Evolutionary conservation across 2,888 invertebrate genomes (phyloP), one percentile per base, ranked within the genome.

Genomic region (Drosophila melanosoma): DNA sequence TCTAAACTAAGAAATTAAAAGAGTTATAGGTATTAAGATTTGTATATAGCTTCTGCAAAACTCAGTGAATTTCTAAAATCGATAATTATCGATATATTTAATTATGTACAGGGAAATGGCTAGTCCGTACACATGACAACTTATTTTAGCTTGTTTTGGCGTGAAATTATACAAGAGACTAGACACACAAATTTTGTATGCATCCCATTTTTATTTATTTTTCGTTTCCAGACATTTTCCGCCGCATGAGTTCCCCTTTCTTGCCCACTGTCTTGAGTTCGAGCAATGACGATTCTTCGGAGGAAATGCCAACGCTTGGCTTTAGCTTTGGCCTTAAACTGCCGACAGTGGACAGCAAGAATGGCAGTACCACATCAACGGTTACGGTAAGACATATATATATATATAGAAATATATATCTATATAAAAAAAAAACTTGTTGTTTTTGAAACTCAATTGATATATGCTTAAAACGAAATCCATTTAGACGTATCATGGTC

Each of bases 401-500:
- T 8, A 45, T 3, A 12, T 12, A 20, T 42, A 40, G 1, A 35
- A 1, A 33, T 11, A 33, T 11, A 26, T 26, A 26, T 3, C 3
- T 26, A 26, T 4, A 26, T 26, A 26, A 42, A 20, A 32, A 23
- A 42, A 61, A 23, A 74, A 42, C n/a, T 29, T 20, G 35, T 11
- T 23, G 4, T 23, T 45, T 7, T 23, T 23, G 23, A 15, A 40
- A 17, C 20, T 49, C 4, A 48, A 58, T 8, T 15, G 45, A 45
- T 45, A 23, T 53, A 15, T 52, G 11, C 6, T 36, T 2, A 53
- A 33, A 45, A 7, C 11, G 1, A 48, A 51, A n/a, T 29, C 5
- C 23, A 20, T 20, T 20, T 79, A 95, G 94, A 82, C 94, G 64
- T 93, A 94, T 82, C 92, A 94, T 83, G 94, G 94, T 36, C 94